A percentile compares a stretch with the other conserved stretches of the same genome.
Conservation (phyloP, 1,140 invertebrate species). For the Apis dorsata region DNA sequence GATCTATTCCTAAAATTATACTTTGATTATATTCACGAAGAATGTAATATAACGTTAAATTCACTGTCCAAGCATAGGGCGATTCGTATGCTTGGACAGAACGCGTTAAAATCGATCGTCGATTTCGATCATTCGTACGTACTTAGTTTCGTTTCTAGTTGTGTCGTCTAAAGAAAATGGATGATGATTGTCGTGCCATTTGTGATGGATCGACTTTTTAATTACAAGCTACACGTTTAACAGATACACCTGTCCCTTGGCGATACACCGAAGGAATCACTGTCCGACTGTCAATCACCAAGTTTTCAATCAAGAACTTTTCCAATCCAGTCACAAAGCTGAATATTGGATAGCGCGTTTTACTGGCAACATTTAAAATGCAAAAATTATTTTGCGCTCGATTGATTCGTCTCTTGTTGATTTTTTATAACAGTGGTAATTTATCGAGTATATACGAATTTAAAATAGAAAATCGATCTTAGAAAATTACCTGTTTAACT, state of each 20-base stretch:
- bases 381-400: not conserved
- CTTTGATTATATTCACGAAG: too few relatives aligned
- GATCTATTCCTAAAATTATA: too few relatives aligned
- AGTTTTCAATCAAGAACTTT: constrained; percentile 23
- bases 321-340: not conserved
- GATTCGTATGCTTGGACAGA: not conserved
- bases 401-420: too few relatives aligned
- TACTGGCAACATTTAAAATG: not conserved
- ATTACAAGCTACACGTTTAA: constrained; percentile 30
- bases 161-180: not conserved
- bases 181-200: constrained; percentile 29
- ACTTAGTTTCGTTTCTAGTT: constrained; percentile 15
- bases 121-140: constrained; percentile 28
- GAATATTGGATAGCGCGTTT: not conserved
- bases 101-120: constrained; percentile 36
- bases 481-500: too few relatives aligned
- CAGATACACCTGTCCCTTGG: not conserved
- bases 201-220: constrained; percentile 11
- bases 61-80: not conserved
- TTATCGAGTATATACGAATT: too few relatives aligned
- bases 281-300: constrained; percentile 26
- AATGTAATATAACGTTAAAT: too few relatives aligned
- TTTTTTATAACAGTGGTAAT: too few relatives aligned
- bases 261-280: not conserved
- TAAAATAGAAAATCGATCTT: too few relatives aligned